Percentiles rank a stretch among this genome's conserved stretches.
Conservation (phyloP, 2,113 vertebrate species). For the Epinephelus lanceolatus region DNA sequence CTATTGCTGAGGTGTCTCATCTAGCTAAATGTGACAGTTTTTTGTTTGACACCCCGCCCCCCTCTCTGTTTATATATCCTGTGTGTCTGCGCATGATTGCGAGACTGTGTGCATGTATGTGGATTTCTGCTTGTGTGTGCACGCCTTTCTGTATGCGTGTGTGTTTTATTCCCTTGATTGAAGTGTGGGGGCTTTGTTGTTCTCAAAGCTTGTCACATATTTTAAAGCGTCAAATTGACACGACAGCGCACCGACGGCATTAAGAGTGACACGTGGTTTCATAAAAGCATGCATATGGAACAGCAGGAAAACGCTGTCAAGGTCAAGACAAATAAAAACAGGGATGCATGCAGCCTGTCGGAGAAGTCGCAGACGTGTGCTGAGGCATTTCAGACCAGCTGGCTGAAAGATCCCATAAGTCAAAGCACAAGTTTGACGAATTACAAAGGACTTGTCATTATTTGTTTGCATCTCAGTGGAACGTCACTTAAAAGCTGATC, state of each 20-base stretch:
- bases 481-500: constrained; percentile 31
- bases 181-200: constrained; percentile 72
- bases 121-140: constrained; percentile 13
- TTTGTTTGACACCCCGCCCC: constrained; percentile 46
- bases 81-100: constrained; percentile 22
- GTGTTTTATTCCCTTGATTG: constrained; percentile 62
- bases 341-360: constrained; percentile 9
- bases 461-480: constrained; percentile 49
- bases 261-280: constrained; percentile 61
- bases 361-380: constrained; percentile 42
- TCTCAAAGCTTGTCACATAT: constrained; percentile 72
- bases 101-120: neutral
- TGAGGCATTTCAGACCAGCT: constrained; percentile 51
- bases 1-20: constrained; percentile 51
- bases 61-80: constrained; percentile 21
- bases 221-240: constrained; percentile 65
- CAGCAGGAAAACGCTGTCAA: constrained; percentile 49
- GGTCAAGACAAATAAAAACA: constrained; percentile 68
- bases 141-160: constrained; percentile 11
- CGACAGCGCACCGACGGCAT: constrained; percentile 53
- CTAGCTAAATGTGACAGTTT: constrained; percentile 44
- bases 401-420: constrained; percentile 48
- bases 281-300: constrained; percentile 60
- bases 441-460: constrained; percentile 44
- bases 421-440: constrained; percentile 52